Evolutionary conservation across 2,888 invertebrate species (phyloP).

Genomic region (Drosophila bunnanda): DNA sequence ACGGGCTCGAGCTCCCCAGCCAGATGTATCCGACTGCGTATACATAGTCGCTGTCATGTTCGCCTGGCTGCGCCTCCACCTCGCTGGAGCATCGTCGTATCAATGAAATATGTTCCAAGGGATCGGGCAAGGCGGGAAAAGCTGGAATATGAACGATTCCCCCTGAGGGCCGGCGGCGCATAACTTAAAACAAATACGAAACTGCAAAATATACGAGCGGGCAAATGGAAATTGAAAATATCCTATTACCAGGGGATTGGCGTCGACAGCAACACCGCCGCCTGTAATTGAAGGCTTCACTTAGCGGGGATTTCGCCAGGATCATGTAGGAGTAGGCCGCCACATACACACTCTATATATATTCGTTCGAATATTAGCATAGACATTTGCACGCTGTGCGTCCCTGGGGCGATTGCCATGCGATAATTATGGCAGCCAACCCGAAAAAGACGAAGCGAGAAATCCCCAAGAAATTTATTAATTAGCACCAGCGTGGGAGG

Average conservation of each 20-base stretch:
- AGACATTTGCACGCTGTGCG: conserved; percentile 41
- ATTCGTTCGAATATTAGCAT: conserved; percentile 42
- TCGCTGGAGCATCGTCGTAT: conserved; percentile 28
- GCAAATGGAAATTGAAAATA: conserved; percentile 75
- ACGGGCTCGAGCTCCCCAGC: conserved; percentile 8
- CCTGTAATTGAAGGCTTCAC: conserved; percentile 58
- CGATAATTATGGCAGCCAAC: conserved; percentile 51
- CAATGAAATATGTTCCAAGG: conserved; percentile 45
- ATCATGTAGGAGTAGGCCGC: conserved; percentile 12
- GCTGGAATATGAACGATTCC: conserved; percentile 30
- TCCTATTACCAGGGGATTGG: conserved; percentile 72
- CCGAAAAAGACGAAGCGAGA: conserved; percentile 41
- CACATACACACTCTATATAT: conserved; percentile 1
- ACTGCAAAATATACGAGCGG: conserved; percentile 47
- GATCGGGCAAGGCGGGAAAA: conserved; percentile 1
- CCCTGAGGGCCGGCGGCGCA: conserved; percentile 40
- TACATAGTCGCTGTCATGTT: conserved; percentile 19
- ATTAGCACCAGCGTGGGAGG: conserved; percentile 46
- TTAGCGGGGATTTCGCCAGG: conserved; percentile 41
- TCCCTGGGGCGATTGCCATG: conserved; percentile 45
- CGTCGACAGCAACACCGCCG: conserved; percentile 56
- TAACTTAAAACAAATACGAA: conserved; percentile 53
- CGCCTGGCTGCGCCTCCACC: conserved; percentile 1
- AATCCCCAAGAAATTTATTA: conserved; percentile 63
- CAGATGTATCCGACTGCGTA: conserved; percentile 16